Conservation (phyloP, 1,140 invertebrate genomes). For the Trinorchestia longiramus region DNA sequence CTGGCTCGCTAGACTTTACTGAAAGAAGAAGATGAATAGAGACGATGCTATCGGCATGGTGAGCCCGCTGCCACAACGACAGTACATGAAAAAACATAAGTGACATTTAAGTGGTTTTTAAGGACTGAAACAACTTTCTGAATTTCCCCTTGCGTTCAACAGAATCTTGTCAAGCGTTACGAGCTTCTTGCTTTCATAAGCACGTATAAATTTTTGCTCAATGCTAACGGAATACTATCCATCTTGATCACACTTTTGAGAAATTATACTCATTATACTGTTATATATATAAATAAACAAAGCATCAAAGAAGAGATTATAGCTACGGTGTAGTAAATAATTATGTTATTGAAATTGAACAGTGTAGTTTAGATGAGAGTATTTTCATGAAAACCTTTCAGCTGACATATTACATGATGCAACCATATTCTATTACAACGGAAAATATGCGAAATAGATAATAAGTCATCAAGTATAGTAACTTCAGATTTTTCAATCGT, state of each 20-base stretch:
- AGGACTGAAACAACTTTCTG: not conserved
- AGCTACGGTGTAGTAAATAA: not conserved
- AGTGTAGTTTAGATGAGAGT: too few species aligned
- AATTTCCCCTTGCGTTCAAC: not conserved
- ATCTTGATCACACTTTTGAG: not conserved
- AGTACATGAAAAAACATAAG: not conserved
- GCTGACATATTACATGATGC: too few species aligned
- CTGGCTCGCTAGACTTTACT: not conserved
- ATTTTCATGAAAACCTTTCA: too few species aligned
- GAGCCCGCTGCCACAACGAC: not conserved
- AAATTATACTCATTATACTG: not conserved
- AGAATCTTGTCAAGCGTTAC: not conserved
- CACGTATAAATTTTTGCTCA: not conserved
- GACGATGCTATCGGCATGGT: not conserved
- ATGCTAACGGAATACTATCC: not conserved
- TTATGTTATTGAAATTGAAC: not conserved
- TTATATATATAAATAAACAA: not conserved
- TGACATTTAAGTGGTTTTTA: conserved; percentile 17
- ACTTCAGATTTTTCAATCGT: too few species aligned
- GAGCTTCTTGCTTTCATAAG: not conserved
- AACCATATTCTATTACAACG: too few species aligned
- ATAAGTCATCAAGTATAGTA: too few species aligned
- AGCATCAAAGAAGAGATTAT: not conserved
- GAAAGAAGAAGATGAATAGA: conserved; percentile 6
- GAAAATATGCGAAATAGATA: too few species aligned